These are phyloP conservation scores for Chaetophractus vellerosus DNA, from an alignment of 2,797 vertebrate genomes.

Conservation along the genomic window DNA sequence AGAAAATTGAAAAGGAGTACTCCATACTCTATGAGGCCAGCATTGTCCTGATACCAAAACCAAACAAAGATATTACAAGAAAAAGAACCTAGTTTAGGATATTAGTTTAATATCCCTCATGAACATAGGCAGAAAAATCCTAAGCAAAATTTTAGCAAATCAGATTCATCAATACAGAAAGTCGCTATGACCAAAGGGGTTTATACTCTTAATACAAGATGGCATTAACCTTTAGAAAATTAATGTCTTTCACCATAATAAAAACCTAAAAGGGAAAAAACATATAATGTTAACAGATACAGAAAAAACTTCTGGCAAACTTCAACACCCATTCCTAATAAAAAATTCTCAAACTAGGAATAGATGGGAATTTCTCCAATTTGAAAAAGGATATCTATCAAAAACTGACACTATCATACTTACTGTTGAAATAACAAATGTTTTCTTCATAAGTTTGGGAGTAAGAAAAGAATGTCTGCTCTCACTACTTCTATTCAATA, in stretches of 20 bases:
- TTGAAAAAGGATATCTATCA: not conserved
- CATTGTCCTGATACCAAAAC: too few species aligned
- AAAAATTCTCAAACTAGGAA: slow-evolving; percentile 7
- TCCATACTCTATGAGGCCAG: too few species aligned
- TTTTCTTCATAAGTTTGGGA: not conserved
- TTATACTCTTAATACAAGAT: not conserved
- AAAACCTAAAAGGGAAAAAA: not conserved
- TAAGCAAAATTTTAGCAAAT: not conserved
- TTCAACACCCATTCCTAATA: not conserved
- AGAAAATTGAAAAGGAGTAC: too few species aligned
- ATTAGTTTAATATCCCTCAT: too few species aligned
- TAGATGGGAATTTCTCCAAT: not conserved
- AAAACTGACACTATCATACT: not conserved
- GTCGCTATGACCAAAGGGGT: not conserved
- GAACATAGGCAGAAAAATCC: too few species aligned
- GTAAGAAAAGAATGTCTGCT: too few species aligned
- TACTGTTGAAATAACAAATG: not conserved
- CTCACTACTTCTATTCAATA: too few species aligned
- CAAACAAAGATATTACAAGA: too few species aligned
- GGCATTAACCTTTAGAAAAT: not conserved
- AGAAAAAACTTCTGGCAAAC: not conserved
- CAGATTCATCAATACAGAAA: not conserved
- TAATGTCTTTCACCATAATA: not conserved
- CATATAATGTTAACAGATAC: not conserved
- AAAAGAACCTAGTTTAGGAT: too few species aligned